Evolutionary conservation across 2,113 vertebrate genomes (phyloP).

Genomic region (Muntiacus muntjak): DNA sequence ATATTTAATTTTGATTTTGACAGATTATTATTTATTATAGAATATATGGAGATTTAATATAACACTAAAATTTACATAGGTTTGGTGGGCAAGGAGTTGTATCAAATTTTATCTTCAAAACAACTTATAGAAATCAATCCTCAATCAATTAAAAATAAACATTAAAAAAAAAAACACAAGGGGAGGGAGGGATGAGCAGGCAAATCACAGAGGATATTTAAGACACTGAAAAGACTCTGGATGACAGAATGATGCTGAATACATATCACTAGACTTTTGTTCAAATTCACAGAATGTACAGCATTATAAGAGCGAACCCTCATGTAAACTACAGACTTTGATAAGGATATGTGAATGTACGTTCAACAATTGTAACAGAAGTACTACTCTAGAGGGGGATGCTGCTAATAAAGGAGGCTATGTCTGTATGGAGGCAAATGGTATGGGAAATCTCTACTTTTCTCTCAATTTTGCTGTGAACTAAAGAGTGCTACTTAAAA

Average conservation of each 20-base stretch:
- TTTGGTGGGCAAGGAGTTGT: neutral
- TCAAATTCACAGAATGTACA: neutral
- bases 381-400: neutral
- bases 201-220: neutral
- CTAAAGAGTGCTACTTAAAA: neutral
- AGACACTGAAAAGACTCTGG: neutral
- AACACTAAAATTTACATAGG: neutral
- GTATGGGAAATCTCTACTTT: neutral
- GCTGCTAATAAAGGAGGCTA: neutral
- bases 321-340: neutral
- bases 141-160: neutral
- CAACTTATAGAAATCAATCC: neutral
- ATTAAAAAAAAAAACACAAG: neutral
- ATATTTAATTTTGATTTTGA: neutral
- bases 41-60: neutral
- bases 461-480: neutral
- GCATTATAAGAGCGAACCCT: neutral
- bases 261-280: neutral
- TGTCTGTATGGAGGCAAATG: neutral
- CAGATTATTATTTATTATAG: neutral
- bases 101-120: neutral
- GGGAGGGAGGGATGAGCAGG: neutral
- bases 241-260: neutral
- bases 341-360: neutral
- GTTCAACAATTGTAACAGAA: neutral